Conservation (phyloP, 2,113 vertebrate genomes). For the Sebastes schlegelii region DNA sequence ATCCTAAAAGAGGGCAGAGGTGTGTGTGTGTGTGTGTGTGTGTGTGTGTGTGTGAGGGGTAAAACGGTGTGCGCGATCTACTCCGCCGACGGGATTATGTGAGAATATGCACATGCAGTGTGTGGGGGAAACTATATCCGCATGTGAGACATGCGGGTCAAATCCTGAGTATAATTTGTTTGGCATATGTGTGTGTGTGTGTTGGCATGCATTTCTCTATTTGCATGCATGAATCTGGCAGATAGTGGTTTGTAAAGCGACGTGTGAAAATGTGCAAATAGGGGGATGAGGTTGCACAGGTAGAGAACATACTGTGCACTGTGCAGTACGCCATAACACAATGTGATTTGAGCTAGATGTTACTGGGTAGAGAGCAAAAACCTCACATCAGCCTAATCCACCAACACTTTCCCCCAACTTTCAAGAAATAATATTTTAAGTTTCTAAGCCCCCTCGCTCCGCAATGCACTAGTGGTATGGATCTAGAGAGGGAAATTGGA, state of each 20-base stretch:
- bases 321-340: constrained; percentile 6
- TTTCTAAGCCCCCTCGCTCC: constrained; percentile 54
- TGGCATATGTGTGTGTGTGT: constrained; percentile 2
- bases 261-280: constrained; percentile 32
- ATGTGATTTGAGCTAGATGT: constrained; percentile 22
- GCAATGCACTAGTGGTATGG: constrained; percentile 51
- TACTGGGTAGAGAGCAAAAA: constrained; percentile 20
- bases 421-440: constrained; percentile 63
- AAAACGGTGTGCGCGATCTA: constrained; percentile 29
- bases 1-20: constrained; percentile 62
- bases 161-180: constrained; percentile 33
- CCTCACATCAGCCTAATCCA: constrained; percentile 60
- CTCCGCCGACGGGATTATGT: constrained; percentile 39
- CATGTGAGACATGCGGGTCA: constrained; percentile 38
- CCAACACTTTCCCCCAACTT: constrained; percentile 52
- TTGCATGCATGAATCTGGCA: constrained; percentile 31
- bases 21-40: constrained; percentile 15
- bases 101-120: constrained; percentile 30
- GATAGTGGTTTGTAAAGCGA: constrained; percentile 5
- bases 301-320: constrained; percentile 22
- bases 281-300: constrained; percentile 20
- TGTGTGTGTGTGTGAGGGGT: constrained; percentile 13
- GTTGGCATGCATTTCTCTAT: neutral
- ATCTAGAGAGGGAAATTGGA: constrained; percentile 64
- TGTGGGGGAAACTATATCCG: constrained; percentile 25